A percentile compares a stretch with the other conserved stretches of the same genome.
These are phyloP conservation scores for Nomada hirtipes DNA, from an alignment of 2,888 invertebrate genomes.

Conservation along the genomic window DNA sequence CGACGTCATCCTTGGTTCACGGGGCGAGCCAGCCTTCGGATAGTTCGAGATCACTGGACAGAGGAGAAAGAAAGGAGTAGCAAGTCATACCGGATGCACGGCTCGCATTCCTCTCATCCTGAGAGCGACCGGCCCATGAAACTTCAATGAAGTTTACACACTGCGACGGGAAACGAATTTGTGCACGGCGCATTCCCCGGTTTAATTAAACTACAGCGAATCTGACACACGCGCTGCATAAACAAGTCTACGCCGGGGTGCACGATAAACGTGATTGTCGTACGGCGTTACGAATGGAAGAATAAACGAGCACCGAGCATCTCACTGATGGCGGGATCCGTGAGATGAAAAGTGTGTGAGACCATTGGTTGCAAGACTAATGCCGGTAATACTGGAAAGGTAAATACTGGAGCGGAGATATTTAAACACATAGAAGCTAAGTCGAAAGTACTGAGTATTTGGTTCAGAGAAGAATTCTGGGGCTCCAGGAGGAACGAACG, in stretches of 20 bases:
- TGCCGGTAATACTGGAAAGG: too few relatives aligned
- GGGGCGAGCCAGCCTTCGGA: constrained; percentile 64
- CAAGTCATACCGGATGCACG: constrained; percentile 38
- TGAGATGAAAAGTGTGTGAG: too few relatives aligned
- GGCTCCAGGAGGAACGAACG: too few relatives aligned
- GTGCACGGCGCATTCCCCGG: constrained; percentile 16
- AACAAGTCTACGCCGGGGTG: not conserved
- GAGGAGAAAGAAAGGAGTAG: constrained; percentile 33
- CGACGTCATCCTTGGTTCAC: constrained; percentile 81
- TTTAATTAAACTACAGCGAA: constrained; percentile 25
- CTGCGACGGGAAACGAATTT: constrained; percentile 30
- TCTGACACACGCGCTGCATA: not conserved
- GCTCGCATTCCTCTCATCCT: constrained; percentile 37
- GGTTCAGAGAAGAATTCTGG: too few relatives aligned
- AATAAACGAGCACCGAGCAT: too few relatives aligned
- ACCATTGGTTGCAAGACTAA: too few relatives aligned
- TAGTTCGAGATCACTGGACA: constrained; percentile 67
- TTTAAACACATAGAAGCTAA: too few relatives aligned
- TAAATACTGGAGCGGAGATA: too few relatives aligned
- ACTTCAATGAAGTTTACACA: constrained; percentile 37
- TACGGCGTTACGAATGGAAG: too few relatives aligned
- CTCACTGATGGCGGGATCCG: too few relatives aligned
- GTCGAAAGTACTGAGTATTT: too few relatives aligned
- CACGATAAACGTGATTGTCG: too few relatives aligned
- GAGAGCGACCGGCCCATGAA: constrained; percentile 7